Evolutionary conservation across 2,797 vertebrate species (phyloP).

Genomic region (Peromyscus melanophrys): DNA sequence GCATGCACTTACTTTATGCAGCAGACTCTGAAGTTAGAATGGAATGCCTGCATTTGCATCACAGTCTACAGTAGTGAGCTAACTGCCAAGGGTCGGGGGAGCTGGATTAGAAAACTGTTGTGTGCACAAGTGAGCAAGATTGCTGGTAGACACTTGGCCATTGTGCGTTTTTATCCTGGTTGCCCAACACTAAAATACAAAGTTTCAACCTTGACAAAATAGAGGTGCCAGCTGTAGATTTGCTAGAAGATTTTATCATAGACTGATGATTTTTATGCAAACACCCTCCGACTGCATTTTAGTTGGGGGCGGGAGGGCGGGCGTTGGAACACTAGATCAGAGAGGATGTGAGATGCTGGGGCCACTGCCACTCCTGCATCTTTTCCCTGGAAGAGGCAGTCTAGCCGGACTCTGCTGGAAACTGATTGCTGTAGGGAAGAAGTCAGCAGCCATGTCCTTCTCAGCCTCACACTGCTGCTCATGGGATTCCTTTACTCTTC

Average conservation of each 20-base stretch:
- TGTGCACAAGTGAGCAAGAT: slow-evolving; percentile 50
- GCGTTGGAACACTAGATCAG: not conserved
- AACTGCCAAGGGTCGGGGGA: slow-evolving; percentile 74
- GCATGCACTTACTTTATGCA: slow-evolving; percentile 82
- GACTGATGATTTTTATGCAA: slow-evolving; percentile 48
- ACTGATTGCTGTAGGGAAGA: not conserved
- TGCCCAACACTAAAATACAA: slow-evolving; percentile 42
- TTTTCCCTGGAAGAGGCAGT: not conserved
- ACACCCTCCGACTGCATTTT: slow-evolving; percentile 22
- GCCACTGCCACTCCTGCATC: not conserved
- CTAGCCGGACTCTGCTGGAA: not conserved
- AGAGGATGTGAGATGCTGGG: not conserved
- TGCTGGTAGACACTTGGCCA: not conserved
- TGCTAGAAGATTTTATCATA: slow-evolving; percentile 28
- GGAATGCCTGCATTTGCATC: slow-evolving; percentile 81
- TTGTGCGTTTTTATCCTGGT: slow-evolving; percentile 51
- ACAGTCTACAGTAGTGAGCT: slow-evolving; percentile 82
- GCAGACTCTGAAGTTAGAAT: slow-evolving; percentile 83
- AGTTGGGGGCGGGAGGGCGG: not conserved
- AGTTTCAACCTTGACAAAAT: slow-evolving; percentile 43
- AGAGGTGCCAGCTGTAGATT: slow-evolving; percentile 40
- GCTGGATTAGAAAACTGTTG: slow-evolving; percentile 55
- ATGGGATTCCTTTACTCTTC: not conserved
- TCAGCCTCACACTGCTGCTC: not conserved
- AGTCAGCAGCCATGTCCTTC: not conserved